Evolutionary conservation across 2,888 invertebrate species (phyloP).

Genomic region (Tenthredo amoena): DNA sequence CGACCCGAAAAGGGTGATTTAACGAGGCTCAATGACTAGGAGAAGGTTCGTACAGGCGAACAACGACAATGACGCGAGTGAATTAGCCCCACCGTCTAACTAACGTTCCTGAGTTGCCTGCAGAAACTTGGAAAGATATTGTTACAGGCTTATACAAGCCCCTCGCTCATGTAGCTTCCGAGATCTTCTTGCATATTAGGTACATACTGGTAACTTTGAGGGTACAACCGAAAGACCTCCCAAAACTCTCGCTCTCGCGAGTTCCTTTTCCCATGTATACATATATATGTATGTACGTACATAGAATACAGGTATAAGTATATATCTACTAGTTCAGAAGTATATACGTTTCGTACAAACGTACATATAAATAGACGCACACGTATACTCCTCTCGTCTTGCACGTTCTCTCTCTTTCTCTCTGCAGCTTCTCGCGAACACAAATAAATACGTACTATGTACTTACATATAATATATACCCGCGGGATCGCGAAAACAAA

Average conservation of each 20-base stretch:
- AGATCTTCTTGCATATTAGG: conserved; percentile 33
- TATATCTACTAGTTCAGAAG: neutral
- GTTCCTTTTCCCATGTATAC: neutral
- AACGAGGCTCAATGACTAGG: conserved; percentile 18
- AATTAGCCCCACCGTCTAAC: conserved; percentile 3
- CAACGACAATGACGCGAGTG: neutral
- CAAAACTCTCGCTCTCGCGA: neutral
- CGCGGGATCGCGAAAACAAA: conserved; percentile 13
- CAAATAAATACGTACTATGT: conserved; percentile 6
- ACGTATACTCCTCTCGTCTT: neutral
- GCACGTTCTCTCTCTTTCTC: neutral
- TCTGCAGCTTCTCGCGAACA: neutral
- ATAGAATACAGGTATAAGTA: neutral
- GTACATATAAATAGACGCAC: neutral
- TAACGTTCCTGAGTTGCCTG: conserved; percentile 15
- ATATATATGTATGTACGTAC: neutral
- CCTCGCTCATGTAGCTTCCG: neutral
- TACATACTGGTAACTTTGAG: neutral
- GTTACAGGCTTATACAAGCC: conserved; percentile 20
- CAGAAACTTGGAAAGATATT: conserved; percentile 3
- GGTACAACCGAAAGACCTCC: neutral
- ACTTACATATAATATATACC: neutral
- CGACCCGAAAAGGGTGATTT: conserved; percentile 37
- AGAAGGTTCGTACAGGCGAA: conserved; percentile 1
- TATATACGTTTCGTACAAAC: neutral